Evolutionary conservation across 1,140 invertebrate genomes (phyloP).

Genomic region (Oncopeltus fasciatus): DNA sequence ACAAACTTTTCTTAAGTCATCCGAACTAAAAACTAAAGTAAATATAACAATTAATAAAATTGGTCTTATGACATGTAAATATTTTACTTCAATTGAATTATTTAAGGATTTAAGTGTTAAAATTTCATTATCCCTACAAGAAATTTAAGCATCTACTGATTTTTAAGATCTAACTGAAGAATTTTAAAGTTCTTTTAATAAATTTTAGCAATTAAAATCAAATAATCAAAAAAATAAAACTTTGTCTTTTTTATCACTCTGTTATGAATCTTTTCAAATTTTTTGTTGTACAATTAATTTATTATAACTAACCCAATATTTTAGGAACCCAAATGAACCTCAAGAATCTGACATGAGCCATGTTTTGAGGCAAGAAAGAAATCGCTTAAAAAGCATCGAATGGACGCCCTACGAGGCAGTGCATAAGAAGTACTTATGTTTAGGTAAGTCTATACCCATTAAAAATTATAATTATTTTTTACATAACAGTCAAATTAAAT

Average conservation of each 20-base stretch:
- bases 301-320: no score
- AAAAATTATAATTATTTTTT: no score
- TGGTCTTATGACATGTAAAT: no score
- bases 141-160: no score
- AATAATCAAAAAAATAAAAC: not conserved
- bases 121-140: no score
- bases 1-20: no score
- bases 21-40: no score
- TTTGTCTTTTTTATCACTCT: not conserved
- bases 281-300: not conserved
- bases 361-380: conserved; percentile 53
- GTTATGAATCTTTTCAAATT: not conserved
- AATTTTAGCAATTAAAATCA: not conserved
- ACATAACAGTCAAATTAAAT: no score
- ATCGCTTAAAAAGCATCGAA: conserved; percentile 66
- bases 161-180: not conserved
- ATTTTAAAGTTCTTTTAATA: not conserved
- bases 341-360: conserved; percentile 49
- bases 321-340: conserved; percentile 77
- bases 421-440: conserved; percentile 83
- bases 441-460: conserved; percentile 39
- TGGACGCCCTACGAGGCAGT: conserved; percentile 83
- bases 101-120: no score
- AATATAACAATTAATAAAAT: no score
- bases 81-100: no score